These are phyloP conservation scores for Myanophis thanlyinensis DNA, from an alignment of 2,113 vertebrate species.

Conservation along the genomic window DNA sequence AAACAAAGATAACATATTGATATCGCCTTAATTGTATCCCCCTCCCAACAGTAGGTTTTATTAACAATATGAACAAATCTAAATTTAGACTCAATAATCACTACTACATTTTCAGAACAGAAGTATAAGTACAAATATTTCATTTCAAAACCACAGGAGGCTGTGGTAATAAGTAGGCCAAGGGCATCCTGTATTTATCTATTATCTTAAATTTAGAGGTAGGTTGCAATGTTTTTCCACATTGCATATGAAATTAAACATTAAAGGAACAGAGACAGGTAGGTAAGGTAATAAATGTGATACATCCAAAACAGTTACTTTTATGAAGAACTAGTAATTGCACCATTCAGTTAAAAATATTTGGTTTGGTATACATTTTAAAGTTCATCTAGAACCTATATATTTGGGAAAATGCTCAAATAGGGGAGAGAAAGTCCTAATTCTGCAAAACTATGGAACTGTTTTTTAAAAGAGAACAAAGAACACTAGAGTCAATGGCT, in stretches of 20 bases:
- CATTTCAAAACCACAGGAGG: background rate
- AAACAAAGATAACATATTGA: background rate
- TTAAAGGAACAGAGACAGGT: background rate
- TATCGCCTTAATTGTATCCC: background rate
- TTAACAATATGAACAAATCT: background rate
- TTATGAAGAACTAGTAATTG: background rate
- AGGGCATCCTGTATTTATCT: conserved; percentile 15
- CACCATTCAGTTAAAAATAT: background rate
- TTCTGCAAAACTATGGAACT: background rate
- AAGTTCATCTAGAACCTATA: background rate
- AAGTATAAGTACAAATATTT: background rate
- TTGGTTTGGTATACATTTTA: background rate
- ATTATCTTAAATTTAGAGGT: conserved; percentile 22
- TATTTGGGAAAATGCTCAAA: background rate
- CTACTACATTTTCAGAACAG: background rate
- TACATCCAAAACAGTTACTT: background rate
- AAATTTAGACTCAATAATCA: background rate
- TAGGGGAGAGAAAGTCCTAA: background rate
- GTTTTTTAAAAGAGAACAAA: background rate
- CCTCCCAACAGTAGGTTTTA: background rate
- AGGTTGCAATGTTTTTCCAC: background rate
- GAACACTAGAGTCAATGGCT: background rate
- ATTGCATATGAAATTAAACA: background rate
- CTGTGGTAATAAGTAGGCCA: background rate
- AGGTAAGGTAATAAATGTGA: background rate